These are phyloP conservation scores for Stenichneumon culpator DNA, from an alignment of 2,888 invertebrate species.

Conservation along the genomic window DNA sequence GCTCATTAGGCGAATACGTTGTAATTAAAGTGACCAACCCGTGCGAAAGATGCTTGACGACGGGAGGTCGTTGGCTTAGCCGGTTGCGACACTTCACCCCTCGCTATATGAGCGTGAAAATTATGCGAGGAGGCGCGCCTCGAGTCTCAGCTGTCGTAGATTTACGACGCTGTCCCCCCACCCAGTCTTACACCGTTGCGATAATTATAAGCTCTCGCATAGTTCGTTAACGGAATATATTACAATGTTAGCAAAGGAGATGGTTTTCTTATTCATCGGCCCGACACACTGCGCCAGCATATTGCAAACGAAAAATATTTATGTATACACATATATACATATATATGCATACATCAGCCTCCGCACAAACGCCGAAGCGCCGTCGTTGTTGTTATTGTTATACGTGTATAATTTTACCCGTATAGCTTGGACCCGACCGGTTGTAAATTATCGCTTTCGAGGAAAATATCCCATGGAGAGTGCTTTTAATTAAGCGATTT, in stretches of 20 bases:
- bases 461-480: constrained; percentile 28
- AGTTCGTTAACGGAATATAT: constrained; percentile 61
- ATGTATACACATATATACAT: neutral
- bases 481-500: constrained; percentile 52
- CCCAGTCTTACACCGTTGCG: constrained; percentile 47
- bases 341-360: neutral
- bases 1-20: constrained; percentile 46
- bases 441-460: constrained; percentile 37
- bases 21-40: constrained; percentile 58
- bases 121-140: constrained; percentile 65
- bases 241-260: constrained; percentile 36
- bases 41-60: constrained; percentile 39
- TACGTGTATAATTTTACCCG: neutral
- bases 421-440: neutral
- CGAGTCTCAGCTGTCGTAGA: constrained; percentile 59
- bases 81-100: constrained; percentile 53
- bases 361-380: constrained; percentile 8
- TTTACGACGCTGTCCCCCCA: constrained; percentile 52
- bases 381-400: constrained; percentile 10
- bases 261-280: constrained; percentile 51
- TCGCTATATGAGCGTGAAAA: constrained; percentile 53
- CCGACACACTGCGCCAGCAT: constrained; percentile 3
- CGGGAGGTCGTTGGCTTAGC: constrained; percentile 43
- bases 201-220: constrained; percentile 56
- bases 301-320: constrained; percentile 10